Base-by-base conservation (phyloP, 1,140 invertebrate species). In the Drosophila paulistorum region DNA sequence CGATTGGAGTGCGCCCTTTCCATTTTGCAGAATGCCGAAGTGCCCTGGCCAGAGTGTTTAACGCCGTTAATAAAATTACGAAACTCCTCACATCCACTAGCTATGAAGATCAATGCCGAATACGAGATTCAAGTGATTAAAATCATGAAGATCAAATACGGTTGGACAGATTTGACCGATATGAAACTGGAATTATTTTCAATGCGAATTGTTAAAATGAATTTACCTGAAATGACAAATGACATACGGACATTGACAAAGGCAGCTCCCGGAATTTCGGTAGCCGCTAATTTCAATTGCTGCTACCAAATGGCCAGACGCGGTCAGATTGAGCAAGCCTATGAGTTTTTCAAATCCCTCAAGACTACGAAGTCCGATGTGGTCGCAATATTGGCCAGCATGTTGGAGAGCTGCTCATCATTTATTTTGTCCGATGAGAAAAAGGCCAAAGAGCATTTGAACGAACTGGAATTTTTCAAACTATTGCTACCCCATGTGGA, bases 121-220 rank as follows among this genome's bases (percentile, higher is more conserved):
- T 91, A 91, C 39, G 90, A 92, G 54, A 81, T 91, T 4, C 91
- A 92, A 63, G 79, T 85, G 14, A 91, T 92, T 11, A 92, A 92
- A 70, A 91, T 91, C 35, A 91, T 92, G 84, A 92, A 91, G 59
- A 78, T 81, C 0, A 92, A 92, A 60, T 92, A 92, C 48, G 91
- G 90, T 26, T 92, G 91, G 91, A 77, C 90, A 13, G 85, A 79
- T 23, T 64, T 71, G 10, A 65, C 73, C 2, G 76, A 87, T 42
- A 79, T 85, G 33, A 91, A 91, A 61, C 63, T 92, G 4, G 77
- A 87, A 41, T 74, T 91, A 7, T 90, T 92, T 35, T 79, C 81
- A 68, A 80, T 84, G 71, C 84, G 91, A 13, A 90, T 92, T 14
- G 71, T 92, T 1, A 91, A 91, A 63, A 20, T 91, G 13, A 71